A percentile compares a stretch with the other conserved stretches of the same genome.
Evolutionary conservation across 2,888 invertebrate species (phyloP).

Genomic region (Yponomeuta sedellus): DNA sequence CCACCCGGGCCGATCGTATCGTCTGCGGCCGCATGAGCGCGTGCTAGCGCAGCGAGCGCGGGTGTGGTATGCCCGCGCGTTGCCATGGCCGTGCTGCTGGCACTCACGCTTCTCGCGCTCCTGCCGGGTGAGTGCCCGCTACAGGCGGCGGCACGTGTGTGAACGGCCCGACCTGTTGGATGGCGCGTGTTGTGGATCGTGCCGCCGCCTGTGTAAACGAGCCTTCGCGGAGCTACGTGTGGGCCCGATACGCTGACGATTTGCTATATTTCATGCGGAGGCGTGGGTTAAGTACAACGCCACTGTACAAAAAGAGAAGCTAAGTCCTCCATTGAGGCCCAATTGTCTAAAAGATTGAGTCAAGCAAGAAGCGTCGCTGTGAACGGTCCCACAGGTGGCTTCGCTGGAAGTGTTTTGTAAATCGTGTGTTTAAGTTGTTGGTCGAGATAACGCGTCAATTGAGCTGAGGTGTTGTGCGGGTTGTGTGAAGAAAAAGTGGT

Average conservation of each 20-base stretch:
- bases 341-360: neutral
- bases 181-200: neutral
- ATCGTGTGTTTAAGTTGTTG: neutral
- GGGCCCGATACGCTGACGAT: neutral
- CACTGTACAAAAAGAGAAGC: too few relatives aligned
- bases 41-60: slow-evolving; percentile 73
- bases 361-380: neutral
- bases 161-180: slow-evolving; percentile 7
- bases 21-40: slow-evolving; percentile 62
- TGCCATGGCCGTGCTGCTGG: slow-evolving; percentile 68
- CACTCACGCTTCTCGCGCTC: slow-evolving; percentile 66
- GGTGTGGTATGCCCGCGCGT: slow-evolving; percentile 75
- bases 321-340: neutral
- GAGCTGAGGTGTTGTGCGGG: slow-evolving; percentile 62
- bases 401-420: neutral
- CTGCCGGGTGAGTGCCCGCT: slow-evolving; percentile 64
- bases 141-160: slow-evolving; percentile 53
- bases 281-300: too few relatives aligned
- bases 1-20: slow-evolving; percentile 60
- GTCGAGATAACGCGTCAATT: neutral
- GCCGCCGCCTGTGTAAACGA: neutral
- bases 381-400: neutral
- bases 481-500: slow-evolving; percentile 27
- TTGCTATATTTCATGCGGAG: neutral
- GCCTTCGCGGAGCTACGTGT: neutral